Evolutionary conservation across 2,113 vertebrate genomes (phyloP).

Genomic region (Mobula hypostoma): DNA sequence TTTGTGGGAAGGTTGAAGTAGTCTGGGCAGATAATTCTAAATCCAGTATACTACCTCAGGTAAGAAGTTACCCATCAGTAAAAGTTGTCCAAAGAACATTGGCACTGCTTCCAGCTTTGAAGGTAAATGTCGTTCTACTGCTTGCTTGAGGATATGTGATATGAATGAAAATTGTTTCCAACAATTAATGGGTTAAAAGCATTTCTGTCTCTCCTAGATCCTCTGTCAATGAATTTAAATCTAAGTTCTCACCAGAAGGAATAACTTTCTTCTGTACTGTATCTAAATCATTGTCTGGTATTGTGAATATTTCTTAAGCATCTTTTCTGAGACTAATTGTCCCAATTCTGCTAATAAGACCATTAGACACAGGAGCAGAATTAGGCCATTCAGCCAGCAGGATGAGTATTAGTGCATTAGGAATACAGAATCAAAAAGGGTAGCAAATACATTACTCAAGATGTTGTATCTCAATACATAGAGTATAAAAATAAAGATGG

Average conservation of each 20-base stretch:
- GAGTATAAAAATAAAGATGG: too few relatives aligned
- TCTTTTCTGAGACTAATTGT: neutral
- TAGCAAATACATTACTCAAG: too few relatives aligned
- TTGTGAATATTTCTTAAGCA: too few relatives aligned
- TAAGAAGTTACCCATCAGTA: slow-evolving; percentile 46
- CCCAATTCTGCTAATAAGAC: neutral
- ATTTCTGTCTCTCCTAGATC: neutral
- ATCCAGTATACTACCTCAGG: slow-evolving; percentile 92
- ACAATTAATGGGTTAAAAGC: too few relatives aligned
- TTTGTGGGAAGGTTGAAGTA: slow-evolving; percentile 96
- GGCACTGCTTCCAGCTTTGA: neutral
- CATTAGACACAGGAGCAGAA: too few relatives aligned
- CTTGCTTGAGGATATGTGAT: neutral
- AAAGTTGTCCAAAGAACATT: neutral
- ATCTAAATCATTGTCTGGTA: neutral
- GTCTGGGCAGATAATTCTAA: slow-evolving; percentile 94
- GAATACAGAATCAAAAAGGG: too few relatives aligned
- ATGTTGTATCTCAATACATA: too few relatives aligned
- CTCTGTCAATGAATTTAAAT: neutral
- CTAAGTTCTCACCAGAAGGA: neutral
- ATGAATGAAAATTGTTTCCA: neutral
- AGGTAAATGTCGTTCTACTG: neutral
- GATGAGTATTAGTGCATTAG: too few relatives aligned
- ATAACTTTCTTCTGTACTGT: neutral
- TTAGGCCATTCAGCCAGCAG: too few relatives aligned